Evolutionary conservation across 1,140 invertebrate genomes (phyloP).

Genomic region (Drosophila santomea): DNA sequence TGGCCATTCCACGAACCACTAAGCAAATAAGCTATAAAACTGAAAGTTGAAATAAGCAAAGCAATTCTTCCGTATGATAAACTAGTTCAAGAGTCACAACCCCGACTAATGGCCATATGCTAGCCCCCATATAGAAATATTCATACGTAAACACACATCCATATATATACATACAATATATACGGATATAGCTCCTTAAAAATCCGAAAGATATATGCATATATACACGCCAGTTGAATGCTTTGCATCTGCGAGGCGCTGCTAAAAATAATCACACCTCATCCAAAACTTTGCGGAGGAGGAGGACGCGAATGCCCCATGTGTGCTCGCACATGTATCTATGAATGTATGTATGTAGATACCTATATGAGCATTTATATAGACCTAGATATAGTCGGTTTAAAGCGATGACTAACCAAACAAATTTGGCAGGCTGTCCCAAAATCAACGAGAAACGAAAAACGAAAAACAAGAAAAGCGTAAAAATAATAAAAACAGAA

Average conservation of each 20-base stretch:
- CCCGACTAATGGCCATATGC: slow-evolving; percentile 41
- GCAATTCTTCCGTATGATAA: slow-evolving; percentile 38
- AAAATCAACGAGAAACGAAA: slow-evolving; percentile 28
- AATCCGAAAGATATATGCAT: slow-evolving; percentile 26
- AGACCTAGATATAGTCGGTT: slow-evolving; percentile 38
- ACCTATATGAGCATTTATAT: slow-evolving; percentile 20
- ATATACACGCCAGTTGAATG: slow-evolving; percentile 4
- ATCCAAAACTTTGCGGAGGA: slow-evolving; percentile 44
- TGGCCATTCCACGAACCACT: slow-evolving; percentile 1
- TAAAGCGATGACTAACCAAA: slow-evolving; percentile 71
- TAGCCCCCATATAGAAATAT: slow-evolving; percentile 16
- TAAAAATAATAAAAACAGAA: neutral
- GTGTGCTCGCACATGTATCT: slow-evolving; percentile 11
- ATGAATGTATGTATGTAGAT: neutral
- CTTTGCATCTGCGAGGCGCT: slow-evolving; percentile 29
- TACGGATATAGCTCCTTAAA: slow-evolving; percentile 19
- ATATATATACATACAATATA: neutral
- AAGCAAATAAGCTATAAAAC: slow-evolving; percentile 4
- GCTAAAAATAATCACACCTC: slow-evolving; percentile 59
- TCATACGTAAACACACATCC: slow-evolving; percentile 20
- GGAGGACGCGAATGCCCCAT: slow-evolving; percentile 41
- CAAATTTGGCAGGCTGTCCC: slow-evolving; percentile 69
- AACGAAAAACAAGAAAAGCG: slow-evolving; percentile 21
- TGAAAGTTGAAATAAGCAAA: slow-evolving; percentile 1
- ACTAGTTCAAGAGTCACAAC: slow-evolving; percentile 51